Base-by-base conservation (phyloP, 2,888 invertebrate genomes). In the Dryobotodes eremita region DNA sequence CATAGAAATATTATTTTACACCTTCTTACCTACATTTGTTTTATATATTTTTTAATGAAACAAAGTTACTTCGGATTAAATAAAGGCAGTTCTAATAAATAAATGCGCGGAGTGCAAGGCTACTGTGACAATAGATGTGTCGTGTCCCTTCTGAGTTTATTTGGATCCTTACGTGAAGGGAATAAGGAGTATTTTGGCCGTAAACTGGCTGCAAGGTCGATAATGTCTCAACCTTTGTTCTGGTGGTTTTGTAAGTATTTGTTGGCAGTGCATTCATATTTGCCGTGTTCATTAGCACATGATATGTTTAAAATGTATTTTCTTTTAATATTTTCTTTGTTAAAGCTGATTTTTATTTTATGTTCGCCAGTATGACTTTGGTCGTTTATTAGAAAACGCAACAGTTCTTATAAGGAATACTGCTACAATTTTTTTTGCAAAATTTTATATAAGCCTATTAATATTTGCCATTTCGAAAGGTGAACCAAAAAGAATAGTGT, bases 41-140 rank as follows among this genome's bases (percentile, higher is more conserved):
- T 68, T 46, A 13, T 42, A 57, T 26, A 31, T 59, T 62, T n/a
- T 55, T 50, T 26, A 50, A 15, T 7, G 1, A 26, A 75, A 13
- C 65, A 71, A 10, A 36, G 42, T 61, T 26, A 71, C 42, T 57
- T 55, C 6, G 23, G 65, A 71, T 69, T 68, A 36, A 48, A 70
- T 62, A 78, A 72, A 75, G 75, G 36, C 69, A 69, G 53, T 26
- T 73, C 23, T 59, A 62, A 57, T 83, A 70, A 66, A 82, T 65
- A 75, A 70, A 77, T 70, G 75, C 73, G 66, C 62, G 17, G 73
- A 78, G 50, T 82, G 83, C 89, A 89, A 90, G 86, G 85, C 83
- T 88, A 66, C 70, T 69, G 65, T 78, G 86, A 90, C 89, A 91
- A 89, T 88, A 69, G 77, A 75, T 77, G 74, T 75, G 81, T 72